These are phyloP conservation scores for Sarcoramphus papa DNA, from an alignment of 2,797 vertebrate genomes.

Conservation along the genomic window DNA sequence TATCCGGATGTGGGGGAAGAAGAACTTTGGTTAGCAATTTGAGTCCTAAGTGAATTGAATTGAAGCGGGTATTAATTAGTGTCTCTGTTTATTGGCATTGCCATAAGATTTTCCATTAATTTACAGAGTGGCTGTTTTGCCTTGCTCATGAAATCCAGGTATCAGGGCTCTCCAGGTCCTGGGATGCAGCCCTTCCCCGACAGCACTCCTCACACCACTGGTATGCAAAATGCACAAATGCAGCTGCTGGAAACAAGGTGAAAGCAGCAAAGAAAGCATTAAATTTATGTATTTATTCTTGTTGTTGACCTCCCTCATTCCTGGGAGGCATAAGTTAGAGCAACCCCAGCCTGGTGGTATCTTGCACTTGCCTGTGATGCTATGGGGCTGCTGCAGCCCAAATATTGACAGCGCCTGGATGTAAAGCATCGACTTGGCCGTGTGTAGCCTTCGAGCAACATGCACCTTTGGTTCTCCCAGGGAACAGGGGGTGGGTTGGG, in stretches of 20 bases:
- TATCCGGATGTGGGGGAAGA: not conserved
- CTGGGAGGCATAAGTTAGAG: not conserved
- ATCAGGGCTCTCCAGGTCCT: not conserved
- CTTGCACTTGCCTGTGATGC: not conserved
- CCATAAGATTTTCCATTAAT: not conserved
- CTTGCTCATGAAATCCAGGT: not conserved
- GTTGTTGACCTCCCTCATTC: not conserved
- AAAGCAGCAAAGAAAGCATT: not conserved
- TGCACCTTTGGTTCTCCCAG: not conserved
- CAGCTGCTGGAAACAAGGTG: not conserved
- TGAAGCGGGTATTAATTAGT: not conserved
- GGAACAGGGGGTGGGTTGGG: not conserved
- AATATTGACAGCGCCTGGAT: not conserved
- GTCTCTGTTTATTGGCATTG: not conserved
- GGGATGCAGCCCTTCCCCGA: not conserved
- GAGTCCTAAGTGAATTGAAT: not conserved
- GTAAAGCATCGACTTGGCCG: fast-evolving
- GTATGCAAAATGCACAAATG: not conserved
- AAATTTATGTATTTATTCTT: not conserved
- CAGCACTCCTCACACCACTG: not conserved
- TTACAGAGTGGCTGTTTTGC: not conserved
- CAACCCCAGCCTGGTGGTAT: not conserved
- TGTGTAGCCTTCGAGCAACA: not conserved
- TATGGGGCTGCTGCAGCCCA: fast-evolving
- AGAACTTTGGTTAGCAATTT: not conserved